These are phyloP conservation scores for Myiothlypis coronata DNA, from an alignment of 2,797 vertebrate genomes.

Conservation along the genomic window DNA sequence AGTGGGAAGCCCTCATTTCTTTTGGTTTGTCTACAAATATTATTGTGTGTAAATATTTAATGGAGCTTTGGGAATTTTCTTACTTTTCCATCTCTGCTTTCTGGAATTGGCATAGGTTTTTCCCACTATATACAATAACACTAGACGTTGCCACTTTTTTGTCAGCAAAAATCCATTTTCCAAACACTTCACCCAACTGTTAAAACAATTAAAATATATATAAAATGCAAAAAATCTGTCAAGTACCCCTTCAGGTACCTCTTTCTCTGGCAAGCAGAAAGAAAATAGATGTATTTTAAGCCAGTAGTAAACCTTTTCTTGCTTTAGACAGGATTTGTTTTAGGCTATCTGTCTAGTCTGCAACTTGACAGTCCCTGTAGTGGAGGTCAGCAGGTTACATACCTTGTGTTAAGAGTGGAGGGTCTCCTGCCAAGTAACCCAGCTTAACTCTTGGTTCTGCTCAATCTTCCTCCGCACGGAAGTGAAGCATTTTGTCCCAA, in stretches of 20 bases:
- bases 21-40: not conserved
- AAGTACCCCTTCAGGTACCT: not conserved
- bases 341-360: constrained; percentile 2
- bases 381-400: constrained; percentile 58
- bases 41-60: constrained; percentile 1
- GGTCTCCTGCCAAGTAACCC: constrained; percentile 11
- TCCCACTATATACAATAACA: not conserved
- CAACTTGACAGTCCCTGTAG: constrained; percentile 1
- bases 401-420: not conserved
- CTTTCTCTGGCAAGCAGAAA: not conserved
- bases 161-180: constrained; percentile 13
- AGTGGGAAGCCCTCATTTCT: not conserved
- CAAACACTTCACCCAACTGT: not conserved
- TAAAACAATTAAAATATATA: not conserved
- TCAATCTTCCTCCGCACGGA: not conserved
- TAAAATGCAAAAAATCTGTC: not conserved
- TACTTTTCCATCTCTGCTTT: not conserved
- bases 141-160: not conserved
- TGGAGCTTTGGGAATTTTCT: constrained; percentile 5
- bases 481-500: constrained; percentile 2
- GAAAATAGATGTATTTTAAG: not conserved
- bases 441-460: not conserved
- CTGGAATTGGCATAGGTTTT: not conserved
- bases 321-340: constrained; percentile 7
- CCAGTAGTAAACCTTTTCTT: not conserved